Evolutionary conservation across 2,888 invertebrate genomes (phyloP).

Genomic region (Brenthis ino): DNA sequence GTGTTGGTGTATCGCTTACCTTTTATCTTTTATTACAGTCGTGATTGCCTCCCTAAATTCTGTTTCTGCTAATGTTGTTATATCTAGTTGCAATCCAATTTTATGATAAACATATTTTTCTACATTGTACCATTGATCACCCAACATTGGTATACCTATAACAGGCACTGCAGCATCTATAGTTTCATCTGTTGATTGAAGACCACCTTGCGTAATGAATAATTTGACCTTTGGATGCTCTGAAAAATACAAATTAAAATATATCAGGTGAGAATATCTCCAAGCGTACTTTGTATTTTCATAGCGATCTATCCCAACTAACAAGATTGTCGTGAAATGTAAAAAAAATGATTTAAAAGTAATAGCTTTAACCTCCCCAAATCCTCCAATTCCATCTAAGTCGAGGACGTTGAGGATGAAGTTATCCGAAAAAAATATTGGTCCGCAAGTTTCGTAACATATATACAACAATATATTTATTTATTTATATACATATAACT

Average conservation of each 20-base stretch:
- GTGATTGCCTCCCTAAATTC: conserved; percentile 46
- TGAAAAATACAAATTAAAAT: conserved; percentile 37
- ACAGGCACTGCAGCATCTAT: conserved; percentile 62
- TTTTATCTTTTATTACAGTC: conserved; percentile 44
- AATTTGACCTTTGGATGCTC: conserved; percentile 67
- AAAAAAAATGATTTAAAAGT: no score
- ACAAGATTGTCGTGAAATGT: no score
- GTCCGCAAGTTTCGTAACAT: no score
- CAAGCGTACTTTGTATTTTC: no score
- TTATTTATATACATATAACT: no score
- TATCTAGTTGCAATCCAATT: conserved; percentile 54
- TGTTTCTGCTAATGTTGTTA: conserved; percentile 48
- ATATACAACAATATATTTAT: no score
- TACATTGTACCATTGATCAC: conserved; percentile 63
- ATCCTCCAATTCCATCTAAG: no score
- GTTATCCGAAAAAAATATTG: no score
- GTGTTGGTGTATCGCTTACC: conserved; percentile 38
- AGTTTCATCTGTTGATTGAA: conserved; percentile 69
- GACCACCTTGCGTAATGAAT: conserved; percentile 66
- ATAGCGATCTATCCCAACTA: no score
- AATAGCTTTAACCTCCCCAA: no score
- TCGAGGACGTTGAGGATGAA: no score
- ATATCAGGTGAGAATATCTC: no score
- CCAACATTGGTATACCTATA: conserved; percentile 61
- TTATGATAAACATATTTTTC: conserved; percentile 50